These are phyloP conservation scores for Amblyraja radiata DNA, from an alignment of 2,797 vertebrate species.

Conservation along the genomic window DNA sequence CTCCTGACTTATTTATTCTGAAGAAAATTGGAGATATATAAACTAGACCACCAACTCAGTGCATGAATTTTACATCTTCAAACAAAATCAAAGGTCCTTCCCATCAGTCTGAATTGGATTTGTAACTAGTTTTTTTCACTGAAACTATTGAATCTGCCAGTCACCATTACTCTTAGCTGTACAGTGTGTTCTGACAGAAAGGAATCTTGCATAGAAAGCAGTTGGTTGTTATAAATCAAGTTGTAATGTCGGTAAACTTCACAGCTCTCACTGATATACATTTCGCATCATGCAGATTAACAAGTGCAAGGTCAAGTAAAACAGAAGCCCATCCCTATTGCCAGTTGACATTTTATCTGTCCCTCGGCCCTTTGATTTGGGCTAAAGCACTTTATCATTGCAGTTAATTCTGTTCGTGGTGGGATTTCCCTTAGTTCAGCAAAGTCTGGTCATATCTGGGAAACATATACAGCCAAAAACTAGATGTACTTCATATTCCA, in stretches of 20 bases:
- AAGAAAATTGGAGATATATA: neutral
- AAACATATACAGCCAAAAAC: neutral
- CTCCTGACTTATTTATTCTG: no score
- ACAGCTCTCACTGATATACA: constrained; percentile 15
- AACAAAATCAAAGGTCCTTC: neutral
- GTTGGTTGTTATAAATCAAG: neutral
- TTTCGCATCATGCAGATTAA: constrained; percentile 6
- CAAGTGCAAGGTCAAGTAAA: neutral
- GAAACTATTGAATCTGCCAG: neutral
- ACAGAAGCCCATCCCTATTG: neutral
- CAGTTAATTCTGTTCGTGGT: neutral
- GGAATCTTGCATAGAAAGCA: neutral
- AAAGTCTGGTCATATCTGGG: neutral
- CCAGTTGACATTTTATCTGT: neutral
- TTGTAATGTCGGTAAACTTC: neutral
- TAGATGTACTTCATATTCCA: neutral
- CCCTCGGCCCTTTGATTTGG: neutral
- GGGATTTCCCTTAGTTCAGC: neutral
- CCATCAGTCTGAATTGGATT: neutral
- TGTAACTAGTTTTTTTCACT: neutral
- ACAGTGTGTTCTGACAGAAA: neutral
- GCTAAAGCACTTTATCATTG: neutral
- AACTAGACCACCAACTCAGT: neutral
- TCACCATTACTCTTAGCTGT: neutral
- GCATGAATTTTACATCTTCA: neutral